phyloP scores from a whole-genome alignment of 2,888 invertebrate genomes.

The Platynereis dumerilii region DNA sequence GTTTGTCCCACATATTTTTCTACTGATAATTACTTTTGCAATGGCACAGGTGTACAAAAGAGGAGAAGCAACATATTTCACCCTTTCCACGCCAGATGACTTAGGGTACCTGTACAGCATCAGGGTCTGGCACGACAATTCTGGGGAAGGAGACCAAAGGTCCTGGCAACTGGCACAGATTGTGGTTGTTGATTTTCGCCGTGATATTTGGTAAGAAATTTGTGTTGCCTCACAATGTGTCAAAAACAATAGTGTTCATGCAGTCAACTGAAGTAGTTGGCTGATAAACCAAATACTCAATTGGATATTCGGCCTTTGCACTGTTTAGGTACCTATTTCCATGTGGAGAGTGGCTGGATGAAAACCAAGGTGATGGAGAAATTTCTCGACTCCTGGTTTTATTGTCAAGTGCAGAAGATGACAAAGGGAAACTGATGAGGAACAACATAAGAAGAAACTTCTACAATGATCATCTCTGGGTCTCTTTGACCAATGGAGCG shows the following conservation, averaged over 20 bases:
- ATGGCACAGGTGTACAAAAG: too few relatives aligned
- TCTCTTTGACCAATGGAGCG: neutral
- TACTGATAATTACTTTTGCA: too few relatives aligned
- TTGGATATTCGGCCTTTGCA: too few relatives aligned
- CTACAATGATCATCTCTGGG: slow-evolving; percentile 1
- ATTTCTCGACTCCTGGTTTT: neutral
- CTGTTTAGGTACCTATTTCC: slow-evolving; percentile 1
- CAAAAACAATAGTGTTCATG: too few relatives aligned
- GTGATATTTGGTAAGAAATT: neutral
- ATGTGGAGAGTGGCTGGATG: slow-evolving; percentile 1
- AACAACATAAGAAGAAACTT: neutral
- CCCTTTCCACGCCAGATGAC: neutral
- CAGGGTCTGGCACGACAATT: slow-evolving; percentile 4
- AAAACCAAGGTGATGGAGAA: neutral
- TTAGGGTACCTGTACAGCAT: neutral
- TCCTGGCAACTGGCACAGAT: neutral
- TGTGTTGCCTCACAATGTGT: too few relatives aligned
- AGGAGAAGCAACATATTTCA: neutral
- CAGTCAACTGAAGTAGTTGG: too few relatives aligned
- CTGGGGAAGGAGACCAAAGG: neutral
- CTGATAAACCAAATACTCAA: too few relatives aligned
- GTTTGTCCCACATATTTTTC: too few relatives aligned
- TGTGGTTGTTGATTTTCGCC: neutral
- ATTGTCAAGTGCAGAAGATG: neutral
- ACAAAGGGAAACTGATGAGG: neutral